phyloP scores from a whole-genome alignment of 2,113 vertebrate species.

The Peromyscus maniculatus region DNA sequence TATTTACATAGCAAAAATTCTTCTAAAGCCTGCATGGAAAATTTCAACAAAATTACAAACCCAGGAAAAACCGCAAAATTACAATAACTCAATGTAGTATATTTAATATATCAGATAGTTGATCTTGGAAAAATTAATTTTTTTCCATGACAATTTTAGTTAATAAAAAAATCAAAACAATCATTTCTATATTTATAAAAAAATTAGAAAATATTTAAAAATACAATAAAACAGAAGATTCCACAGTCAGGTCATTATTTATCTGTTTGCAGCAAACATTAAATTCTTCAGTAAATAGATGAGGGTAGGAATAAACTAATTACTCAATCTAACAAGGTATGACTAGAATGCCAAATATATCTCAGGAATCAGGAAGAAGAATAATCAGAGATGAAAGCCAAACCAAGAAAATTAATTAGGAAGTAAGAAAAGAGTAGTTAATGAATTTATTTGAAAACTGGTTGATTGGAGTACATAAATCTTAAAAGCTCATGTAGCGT shows the following conservation, averaged over 20 bases:
- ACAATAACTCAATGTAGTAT: background rate
- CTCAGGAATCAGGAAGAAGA: background rate
- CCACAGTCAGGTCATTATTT: background rate
- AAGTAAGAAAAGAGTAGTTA: background rate
- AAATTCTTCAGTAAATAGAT: background rate
- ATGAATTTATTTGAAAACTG: background rate
- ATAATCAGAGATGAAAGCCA: conserved; percentile 7
- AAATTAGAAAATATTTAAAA: background rate
- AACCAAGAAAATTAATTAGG: background rate
- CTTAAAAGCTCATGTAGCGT: background rate
- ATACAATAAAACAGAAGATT: background rate
- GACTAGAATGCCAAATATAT: background rate
- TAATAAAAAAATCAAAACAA: background rate
- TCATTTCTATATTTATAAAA: background rate
- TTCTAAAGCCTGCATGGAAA: background rate
- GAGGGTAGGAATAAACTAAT: conserved; percentile 1
- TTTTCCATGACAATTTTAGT: background rate
- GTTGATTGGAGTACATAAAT: background rate
- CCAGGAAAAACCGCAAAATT: background rate
- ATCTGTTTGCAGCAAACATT: background rate
- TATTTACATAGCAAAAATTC: conserved; percentile 9
- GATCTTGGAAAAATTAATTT: background rate
- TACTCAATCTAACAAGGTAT: background rate
- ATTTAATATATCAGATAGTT: background rate
- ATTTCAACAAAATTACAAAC: background rate